A percentile compares a stretch with the other conserved stretches of the same genome.
These are phyloP conservation scores for Urocitellus parryii DNA, from an alignment of 2,113 vertebrate species.

Conservation along the genomic window DNA sequence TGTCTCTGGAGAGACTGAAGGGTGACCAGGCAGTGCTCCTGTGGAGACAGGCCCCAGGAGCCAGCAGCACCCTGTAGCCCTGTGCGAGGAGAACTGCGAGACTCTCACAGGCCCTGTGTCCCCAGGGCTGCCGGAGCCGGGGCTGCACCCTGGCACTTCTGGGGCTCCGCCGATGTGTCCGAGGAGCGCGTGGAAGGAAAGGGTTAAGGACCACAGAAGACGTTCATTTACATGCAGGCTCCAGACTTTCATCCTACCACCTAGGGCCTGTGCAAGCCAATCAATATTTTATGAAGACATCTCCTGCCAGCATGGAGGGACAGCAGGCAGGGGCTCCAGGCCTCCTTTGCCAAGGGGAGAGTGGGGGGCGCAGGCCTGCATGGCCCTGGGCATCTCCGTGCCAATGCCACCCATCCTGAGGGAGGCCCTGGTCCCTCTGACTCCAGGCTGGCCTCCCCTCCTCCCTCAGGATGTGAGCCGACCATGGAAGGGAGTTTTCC, in stretches of 20 bases:
- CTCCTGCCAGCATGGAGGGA: neutral
- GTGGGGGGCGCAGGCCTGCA: no score
- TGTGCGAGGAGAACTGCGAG: rapidly evolving
- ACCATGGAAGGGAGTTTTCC: neutral
- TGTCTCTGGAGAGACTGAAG: neutral
- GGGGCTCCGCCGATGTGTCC: neutral
- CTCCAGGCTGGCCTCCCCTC: rapidly evolving
- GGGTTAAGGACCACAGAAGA: slow-evolving; percentile 28
- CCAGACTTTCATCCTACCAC: neutral
- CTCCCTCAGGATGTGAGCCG: no score
- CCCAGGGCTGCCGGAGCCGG: rapidly evolving
- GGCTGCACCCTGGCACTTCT: rapidly evolving
- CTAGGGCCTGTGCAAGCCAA: slow-evolving; percentile 28
- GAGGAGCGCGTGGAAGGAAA: neutral
- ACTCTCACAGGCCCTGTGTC: rapidly evolving
- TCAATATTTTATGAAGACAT: slow-evolving; percentile 72
- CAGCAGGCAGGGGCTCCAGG: neutral
- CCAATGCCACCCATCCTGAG: neutral
- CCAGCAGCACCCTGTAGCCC: rapidly evolving
- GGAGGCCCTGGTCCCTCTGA: neutral
- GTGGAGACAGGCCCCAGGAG: rapidly evolving
- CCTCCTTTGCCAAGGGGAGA: neutral
- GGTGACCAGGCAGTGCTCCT: rapidly evolving
- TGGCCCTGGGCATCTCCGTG: rapidly evolving
- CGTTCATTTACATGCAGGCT: slow-evolving; percentile 61